Evolutionary conservation across 2,888 invertebrate genomes (phyloP), one percentile per base, ranked within the genome.

Genomic region (Drosophila recens): DNA sequence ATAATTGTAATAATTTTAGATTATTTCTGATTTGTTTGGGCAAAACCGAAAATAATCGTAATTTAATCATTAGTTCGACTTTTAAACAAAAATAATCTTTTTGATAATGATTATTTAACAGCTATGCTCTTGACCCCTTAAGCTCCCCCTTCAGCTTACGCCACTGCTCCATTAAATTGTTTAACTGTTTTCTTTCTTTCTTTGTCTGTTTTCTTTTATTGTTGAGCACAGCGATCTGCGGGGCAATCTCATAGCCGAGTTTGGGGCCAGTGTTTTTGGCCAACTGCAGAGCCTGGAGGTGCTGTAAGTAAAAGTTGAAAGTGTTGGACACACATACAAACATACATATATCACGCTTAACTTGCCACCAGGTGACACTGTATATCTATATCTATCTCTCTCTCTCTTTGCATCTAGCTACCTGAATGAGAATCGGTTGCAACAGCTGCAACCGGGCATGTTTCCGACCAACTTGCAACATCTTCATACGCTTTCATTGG

Each of bases 401-500:
- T 36, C 3, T 9, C 0, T 45, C 20, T 11, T 17, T 51, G 8
- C 33, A 1, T 9, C 36, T 34, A 92, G 92, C 13, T 90, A 93
- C 82, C 80, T 94, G 34, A 93, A 93, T 67, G 92, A 92, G 57
- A 94, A 94, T 78, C 84, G 83, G 52, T 87, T 94, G 34, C 87
- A 87, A 49, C 81, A 75, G 27, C 87, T 94, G 27, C 77, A 70
- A 8, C 68, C 84, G 2, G 84, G 87, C 11, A 92, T 91, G 84
- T 93, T 94, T 76, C 93, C 93, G 4, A 63, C 43, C 42, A 80
- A 77, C 20, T 76, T 94, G 57, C 63, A 68, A 3, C 86, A 91
- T 15, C 76, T 94, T 30, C 87, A 90, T 33, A 93, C 92, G n/a
- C 84, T 94, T 54, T 94, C 94, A 5, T 79, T 94, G 86, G 93